These are phyloP conservation scores for Drosophila nebulosa DNA, from an alignment of 1,140 invertebrate species.

Conservation along the genomic window DNA sequence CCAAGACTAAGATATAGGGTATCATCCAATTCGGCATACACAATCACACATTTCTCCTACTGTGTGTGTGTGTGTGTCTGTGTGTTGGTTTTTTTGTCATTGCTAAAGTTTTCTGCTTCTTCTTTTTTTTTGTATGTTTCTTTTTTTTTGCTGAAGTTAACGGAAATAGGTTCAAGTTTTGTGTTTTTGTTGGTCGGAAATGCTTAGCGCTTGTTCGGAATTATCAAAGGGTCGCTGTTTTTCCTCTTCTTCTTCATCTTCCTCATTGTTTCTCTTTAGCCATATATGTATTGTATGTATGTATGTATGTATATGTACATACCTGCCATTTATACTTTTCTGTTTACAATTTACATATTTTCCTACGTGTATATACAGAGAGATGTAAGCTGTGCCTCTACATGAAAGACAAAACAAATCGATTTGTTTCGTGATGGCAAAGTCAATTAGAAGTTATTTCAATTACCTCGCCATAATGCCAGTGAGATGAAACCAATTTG, in stretches of 20 bases:
- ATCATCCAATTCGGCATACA: not conserved
- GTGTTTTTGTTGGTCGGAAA: constrained; percentile 62
- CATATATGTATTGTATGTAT: not conserved
- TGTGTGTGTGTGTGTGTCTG: not conserved
- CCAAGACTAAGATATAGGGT: not conserved
- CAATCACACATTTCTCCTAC: not conserved
- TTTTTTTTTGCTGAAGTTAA: not conserved
- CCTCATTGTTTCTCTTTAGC: not conserved
- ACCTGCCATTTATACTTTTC: not conserved
- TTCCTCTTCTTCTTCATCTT: constrained; percentile 16
- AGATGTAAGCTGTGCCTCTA: too few species aligned
- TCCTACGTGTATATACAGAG: not conserved
- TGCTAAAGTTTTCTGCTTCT: not conserved
- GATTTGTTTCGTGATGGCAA: constrained; percentile 11
- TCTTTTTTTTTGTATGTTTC: too few species aligned
- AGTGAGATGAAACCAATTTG: not conserved
- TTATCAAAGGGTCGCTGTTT: constrained; percentile 60
- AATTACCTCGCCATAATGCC: not conserved
- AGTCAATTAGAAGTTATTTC: not conserved
- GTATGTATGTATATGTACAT: too few species aligned
- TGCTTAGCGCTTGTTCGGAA: constrained; percentile 60
- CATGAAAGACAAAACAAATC: constrained; percentile 16
- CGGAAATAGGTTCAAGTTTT: constrained; percentile 61
- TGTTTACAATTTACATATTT: not conserved
- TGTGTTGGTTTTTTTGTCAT: constrained; percentile 12